Percentiles rank a stretch among this genome's conserved stretches.
Conservation (phyloP, 1,140 invertebrate species). For the Heliconius nattereri region DNA sequence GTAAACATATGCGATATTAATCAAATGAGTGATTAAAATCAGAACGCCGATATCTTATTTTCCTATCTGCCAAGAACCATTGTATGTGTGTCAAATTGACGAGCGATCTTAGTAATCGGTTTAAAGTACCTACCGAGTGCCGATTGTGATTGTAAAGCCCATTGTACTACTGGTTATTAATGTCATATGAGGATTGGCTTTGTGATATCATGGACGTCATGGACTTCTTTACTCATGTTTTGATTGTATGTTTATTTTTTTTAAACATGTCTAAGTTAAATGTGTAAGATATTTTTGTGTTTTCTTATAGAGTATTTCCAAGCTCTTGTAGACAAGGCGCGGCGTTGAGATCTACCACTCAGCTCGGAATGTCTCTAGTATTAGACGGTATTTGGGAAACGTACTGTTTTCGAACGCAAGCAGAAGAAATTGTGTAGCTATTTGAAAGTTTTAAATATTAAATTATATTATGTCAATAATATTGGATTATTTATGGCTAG, state of each 20-base stretch:
- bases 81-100: conserved; percentile 64
- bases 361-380: too few relatives aligned
- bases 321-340: too few relatives aligned
- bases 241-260: neutral
- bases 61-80: conserved; percentile 62
- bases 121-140: conserved; percentile 69
- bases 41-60: conserved; percentile 57
- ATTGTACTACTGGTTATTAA: conserved; percentile 75
- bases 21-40: conserved; percentile 56
- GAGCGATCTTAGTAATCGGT: conserved; percentile 71
- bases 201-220: conserved; percentile 17
- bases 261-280: neutral
- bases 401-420: too few relatives aligned
- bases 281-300: neutral
- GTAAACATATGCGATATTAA: conserved; percentile 27
- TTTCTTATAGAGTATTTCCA: too few relatives aligned
- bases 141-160: conserved; percentile 71
- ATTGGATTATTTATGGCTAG: too few relatives aligned
- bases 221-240: conserved; percentile 3
- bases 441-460: too few relatives aligned
- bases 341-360: too few relatives aligned
- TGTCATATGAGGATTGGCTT: conserved; percentile 51
- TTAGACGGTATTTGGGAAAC: too few relatives aligned
- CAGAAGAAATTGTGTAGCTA: too few relatives aligned
- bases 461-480: too few relatives aligned